Evolutionary conservation across 1,140 invertebrate genomes (phyloP).

Genomic region (Heterodera carotae): DNA sequence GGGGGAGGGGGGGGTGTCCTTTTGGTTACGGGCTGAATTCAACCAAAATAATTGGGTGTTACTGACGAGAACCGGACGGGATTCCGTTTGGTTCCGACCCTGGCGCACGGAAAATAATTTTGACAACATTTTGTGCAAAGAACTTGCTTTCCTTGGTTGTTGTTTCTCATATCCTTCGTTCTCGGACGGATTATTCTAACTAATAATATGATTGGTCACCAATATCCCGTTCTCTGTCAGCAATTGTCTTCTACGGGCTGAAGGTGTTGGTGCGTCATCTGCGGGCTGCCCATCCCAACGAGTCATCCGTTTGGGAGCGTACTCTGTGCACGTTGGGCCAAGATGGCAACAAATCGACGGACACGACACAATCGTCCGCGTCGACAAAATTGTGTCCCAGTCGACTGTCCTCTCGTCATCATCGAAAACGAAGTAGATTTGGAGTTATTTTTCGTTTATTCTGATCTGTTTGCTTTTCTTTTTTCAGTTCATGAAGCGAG

Average conservation of each 20-base stretch:
- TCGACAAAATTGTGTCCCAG: background rate
- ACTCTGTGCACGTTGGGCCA: slow-evolving; percentile 1
- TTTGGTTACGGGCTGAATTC: no score
- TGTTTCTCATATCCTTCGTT: background rate
- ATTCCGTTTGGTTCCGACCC: no score
- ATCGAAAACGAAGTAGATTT: background rate
- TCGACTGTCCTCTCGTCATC: background rate
- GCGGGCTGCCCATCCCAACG: slow-evolving; percentile 38
- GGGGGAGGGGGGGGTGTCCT: no score
- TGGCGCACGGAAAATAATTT: no score
- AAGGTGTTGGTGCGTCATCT: slow-evolving; percentile 34
- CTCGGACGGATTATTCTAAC: background rate
- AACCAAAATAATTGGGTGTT: no score
- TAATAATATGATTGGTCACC: background rate
- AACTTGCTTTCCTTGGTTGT: no score
- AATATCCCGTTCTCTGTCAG: slow-evolving; percentile 23
- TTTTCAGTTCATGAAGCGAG: background rate
- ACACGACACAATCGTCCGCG: no score
- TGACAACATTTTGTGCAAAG: no score
- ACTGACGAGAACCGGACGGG: no score
- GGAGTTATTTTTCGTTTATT: background rate
- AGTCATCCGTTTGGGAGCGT: slow-evolving; percentile 34
- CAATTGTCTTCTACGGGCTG: slow-evolving; percentile 40
- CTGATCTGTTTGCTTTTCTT: background rate
- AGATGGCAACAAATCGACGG: no score